Base-by-base conservation (phyloP, 1,140 invertebrate genomes). In the Drosophila burlai region DNA sequence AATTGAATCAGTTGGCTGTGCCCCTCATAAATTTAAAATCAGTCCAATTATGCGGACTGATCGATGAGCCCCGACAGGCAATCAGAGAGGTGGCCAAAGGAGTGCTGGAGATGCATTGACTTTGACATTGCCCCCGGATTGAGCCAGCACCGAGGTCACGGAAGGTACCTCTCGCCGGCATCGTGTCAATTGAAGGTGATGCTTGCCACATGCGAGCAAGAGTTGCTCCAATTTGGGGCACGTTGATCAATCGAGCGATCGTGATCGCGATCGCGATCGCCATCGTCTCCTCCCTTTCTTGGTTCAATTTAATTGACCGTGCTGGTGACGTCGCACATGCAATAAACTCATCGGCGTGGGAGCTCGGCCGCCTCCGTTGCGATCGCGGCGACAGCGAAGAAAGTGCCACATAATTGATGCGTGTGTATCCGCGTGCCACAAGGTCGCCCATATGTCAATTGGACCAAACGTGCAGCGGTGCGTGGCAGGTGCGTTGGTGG, bases 241-340 rank as follows among this genome's bases (percentile, higher is more conserved):
- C 49, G 62, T 68, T 81, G 81, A 80, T 83, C 81, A 68, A 83
- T 83, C 61, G 61, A 73, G 68, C 38, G 67, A 73, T 69, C 46
- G 29, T 3, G 65, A 64, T 68, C 62, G 31, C 24, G n/a, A 52
- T 52, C 29, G 26, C 42, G 26, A 72, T 63, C 80, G 62, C 62
- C 60, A 26, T 16, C 49, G 50, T 49, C 58, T 52, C 50, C 68
- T 67, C 63, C 61, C 31, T 31, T 59, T 59, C 64, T 73, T 85
- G 59, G 82, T 82, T 85, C 82, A 85, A 85, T 86, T 85, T 52
- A 85, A 85, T 85, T 85, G 83, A 85, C 82, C 82, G 83, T 61
- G 64, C 52, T 18, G 71, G 55, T 81, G 68, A 85, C 82, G 82
- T 78, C 60, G 81, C 74, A 65, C 60, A 74, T 64, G 60, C 58